Percentiles rank a stretch among this genome's conserved stretches.
Conservation (phyloP, 1,140 invertebrate species). For the Eupristina koningsbergeri region DNA sequence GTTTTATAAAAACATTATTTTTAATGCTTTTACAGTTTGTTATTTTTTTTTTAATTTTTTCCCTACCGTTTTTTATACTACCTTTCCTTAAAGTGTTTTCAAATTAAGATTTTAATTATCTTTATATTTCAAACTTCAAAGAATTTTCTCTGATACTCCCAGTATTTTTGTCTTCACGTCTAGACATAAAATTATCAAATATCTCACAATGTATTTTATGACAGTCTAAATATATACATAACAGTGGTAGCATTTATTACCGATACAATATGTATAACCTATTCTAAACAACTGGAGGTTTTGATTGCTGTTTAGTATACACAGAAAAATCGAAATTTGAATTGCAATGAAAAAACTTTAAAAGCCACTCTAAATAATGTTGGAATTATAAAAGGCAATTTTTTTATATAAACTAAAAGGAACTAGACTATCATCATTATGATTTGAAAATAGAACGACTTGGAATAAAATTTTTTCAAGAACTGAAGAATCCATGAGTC, state of each 20-base stretch:
- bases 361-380: conserved; percentile 26
- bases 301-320: not conserved
- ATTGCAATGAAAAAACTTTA: conserved; percentile 19
- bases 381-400: conserved; percentile 14
- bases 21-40: conserved; percentile 5
- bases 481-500: conserved; percentile 52
- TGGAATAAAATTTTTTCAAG: conserved; percentile 27
- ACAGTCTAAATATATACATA: not conserved
- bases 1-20: not conserved
- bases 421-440: not conserved
- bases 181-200: conserved; percentile 6
- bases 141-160: conserved; percentile 3
- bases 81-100: not conserved
- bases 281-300: not conserved
- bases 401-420: conserved; percentile 10
- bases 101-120: conserved; percentile 16
- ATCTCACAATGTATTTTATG: not conserved
- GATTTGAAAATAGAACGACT: not conserved
- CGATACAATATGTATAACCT: not conserved
- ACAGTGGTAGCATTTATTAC: not conserved
- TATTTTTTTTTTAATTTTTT: not conserved
- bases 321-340: not conserved
- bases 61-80: not conserved
- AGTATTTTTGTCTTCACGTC: too few relatives aligned
- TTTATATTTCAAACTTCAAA: not conserved